phyloP scores from a whole-genome alignment of 2,113 vertebrate species.

The Sinocyclocheilus anshuiensis region DNA sequence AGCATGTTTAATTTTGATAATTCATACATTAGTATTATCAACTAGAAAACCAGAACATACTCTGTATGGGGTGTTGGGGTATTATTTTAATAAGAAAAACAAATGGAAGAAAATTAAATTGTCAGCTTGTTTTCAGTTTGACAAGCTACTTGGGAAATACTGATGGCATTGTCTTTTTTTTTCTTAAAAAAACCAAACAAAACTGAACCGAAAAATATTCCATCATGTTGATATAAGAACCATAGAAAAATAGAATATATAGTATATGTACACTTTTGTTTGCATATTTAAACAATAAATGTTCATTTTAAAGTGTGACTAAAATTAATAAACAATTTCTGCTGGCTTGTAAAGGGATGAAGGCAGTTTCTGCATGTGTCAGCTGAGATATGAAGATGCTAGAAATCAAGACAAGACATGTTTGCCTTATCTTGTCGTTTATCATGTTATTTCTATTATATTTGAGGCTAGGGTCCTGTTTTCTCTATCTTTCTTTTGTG shows the following conservation, averaged over 20 bases:
- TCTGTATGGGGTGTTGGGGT: constrained; percentile 1
- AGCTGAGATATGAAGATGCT: neutral
- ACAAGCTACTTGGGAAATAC: neutral
- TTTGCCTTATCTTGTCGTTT: neutral
- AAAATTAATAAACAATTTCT: constrained; percentile 8
- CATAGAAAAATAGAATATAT: constrained; percentile 44
- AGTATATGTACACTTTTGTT: constrained; percentile 33
- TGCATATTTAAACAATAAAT: constrained; percentile 11
- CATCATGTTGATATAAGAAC: constrained; percentile 9
- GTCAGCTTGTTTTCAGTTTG: neutral
- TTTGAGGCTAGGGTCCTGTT: neutral
- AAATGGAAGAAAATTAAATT: neutral
- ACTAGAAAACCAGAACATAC: neutral
- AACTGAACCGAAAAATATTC: neutral
- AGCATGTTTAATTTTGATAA: neutral
- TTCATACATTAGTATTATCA: neutral
- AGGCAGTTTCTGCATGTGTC: neutral
- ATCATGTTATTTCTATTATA: neutral
- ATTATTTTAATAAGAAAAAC: constrained; percentile 36
- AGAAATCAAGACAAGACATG: constrained; percentile 2
- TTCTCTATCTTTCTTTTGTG: neutral
- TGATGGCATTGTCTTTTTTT: neutral
- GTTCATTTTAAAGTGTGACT: neutral
- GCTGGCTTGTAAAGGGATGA: neutral
- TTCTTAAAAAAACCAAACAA: neutral